Evolutionary conservation across 2,888 invertebrate genomes (phyloP).

Genomic region (Baronia brevicornis): DNA sequence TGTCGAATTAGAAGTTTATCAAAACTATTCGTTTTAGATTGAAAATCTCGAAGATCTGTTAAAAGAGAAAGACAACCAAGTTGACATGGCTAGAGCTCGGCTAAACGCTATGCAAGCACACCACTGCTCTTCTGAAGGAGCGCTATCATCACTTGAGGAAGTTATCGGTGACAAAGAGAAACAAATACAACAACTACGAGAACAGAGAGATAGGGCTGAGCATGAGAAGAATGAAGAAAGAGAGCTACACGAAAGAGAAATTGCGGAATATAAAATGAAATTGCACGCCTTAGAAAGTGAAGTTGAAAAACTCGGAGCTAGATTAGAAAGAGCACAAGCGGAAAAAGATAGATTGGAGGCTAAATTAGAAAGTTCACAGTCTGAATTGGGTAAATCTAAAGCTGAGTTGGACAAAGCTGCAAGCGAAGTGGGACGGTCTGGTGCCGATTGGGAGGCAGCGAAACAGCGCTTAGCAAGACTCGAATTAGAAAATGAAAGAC

Average conservation of each 20-base stretch:
- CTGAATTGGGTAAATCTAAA: constrained; percentile 94
- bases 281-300: constrained; percentile 93
- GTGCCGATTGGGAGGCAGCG: constrained; percentile 91
- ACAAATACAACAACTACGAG: constrained; percentile 94
- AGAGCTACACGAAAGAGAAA: constrained; percentile 92
- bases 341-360: constrained; percentile 94
- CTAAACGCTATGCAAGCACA: constrained; percentile 95
- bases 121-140: constrained; percentile 94
- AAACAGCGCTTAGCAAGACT: constrained; percentile 88
- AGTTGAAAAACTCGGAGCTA: constrained; percentile 90
- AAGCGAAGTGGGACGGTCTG: constrained; percentile 90
- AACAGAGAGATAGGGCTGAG: constrained; percentile 96
- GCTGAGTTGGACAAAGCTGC: constrained; percentile 95
- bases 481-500: constrained; percentile 92
- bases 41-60: constrained; percentile 97
- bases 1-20: too few species aligned
- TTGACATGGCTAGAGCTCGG: constrained; percentile 94
- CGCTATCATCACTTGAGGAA: constrained; percentile 94
- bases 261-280: constrained; percentile 97
- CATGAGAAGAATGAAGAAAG: constrained; percentile 97
- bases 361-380: constrained; percentile 93
- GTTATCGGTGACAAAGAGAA: constrained; percentile 97
- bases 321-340: constrained; percentile 90
- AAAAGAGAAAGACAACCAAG: constrained; percentile 98
- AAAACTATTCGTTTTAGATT: too few species aligned